These are phyloP conservation scores for Myiotriccus ornatus DNA, from an alignment of 2,797 vertebrate genomes.

Conservation along the genomic window DNA sequence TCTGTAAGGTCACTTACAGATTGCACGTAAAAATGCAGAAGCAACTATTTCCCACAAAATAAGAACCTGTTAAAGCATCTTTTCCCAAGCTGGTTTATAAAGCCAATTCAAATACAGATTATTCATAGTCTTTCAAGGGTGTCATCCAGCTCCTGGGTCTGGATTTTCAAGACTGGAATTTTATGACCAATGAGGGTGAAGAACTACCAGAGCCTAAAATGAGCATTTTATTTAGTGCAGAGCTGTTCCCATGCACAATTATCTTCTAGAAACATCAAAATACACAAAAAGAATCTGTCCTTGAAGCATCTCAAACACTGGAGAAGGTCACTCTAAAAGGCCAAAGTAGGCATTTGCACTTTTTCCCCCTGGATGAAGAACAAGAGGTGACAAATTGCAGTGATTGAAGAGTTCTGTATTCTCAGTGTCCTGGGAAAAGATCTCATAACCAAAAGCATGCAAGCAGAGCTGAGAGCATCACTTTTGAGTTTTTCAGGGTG, in stretches of 20 bases:
- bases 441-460: not conserved
- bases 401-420: not conserved
- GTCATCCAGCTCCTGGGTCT: not conserved
- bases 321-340: not conserved
- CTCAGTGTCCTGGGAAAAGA: not conserved
- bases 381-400: not conserved
- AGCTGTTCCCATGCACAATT: accelerated
- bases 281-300: not conserved
- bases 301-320: not conserved
- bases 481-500: not conserved
- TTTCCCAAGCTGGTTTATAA: not conserved
- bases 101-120: not conserved
- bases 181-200: not conserved
- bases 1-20: not conserved
- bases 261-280: not conserved
- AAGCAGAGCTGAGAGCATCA: not conserved
- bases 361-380: not conserved
- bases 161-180: not conserved
- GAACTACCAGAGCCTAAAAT: not conserved
- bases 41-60: not conserved
- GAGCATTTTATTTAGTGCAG: not conserved
- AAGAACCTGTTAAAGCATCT: not conserved
- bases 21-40: not conserved
- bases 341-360: not conserved
- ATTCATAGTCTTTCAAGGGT: not conserved